Conservation (phyloP, 2,888 invertebrate genomes). For the Erebia aethiops region DNA sequence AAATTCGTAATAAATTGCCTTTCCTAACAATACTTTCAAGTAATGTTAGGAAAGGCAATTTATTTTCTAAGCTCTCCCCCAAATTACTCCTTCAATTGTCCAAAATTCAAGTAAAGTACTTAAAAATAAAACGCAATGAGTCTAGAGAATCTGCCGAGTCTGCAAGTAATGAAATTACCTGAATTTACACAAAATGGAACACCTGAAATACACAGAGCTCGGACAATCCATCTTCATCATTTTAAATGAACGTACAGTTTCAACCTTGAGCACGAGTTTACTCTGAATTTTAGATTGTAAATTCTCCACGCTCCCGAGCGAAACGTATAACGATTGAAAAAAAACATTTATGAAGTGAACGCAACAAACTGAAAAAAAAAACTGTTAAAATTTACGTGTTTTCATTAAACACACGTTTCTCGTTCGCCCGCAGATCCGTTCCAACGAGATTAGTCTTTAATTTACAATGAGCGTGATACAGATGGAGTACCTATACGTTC, state of each 20-base stretch:
- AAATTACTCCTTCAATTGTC: no score
- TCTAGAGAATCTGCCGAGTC: background rate
- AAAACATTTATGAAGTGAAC: background rate
- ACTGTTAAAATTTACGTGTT: background rate
- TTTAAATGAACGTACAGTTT: conserved; percentile 1
- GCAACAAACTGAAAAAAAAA: background rate
- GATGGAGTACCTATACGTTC: background rate
- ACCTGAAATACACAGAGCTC: background rate
- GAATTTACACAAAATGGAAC: background rate
- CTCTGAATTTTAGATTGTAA: conserved; percentile 4
- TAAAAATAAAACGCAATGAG: no score
- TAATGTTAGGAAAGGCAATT: no score
- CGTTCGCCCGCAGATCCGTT: background rate
- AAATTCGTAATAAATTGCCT: no score
- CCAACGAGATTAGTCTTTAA: background rate
- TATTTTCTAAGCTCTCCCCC: no score
- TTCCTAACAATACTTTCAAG: no score
- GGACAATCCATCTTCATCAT: background rate
- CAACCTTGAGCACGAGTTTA: background rate
- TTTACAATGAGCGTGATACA: background rate
- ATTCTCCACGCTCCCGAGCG: background rate
- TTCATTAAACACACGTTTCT: background rate
- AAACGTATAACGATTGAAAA: background rate
- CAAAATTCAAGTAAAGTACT: no score
- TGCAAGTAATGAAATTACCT: background rate